Base-by-base conservation (phyloP, 2,888 invertebrate genomes). In the Calliphora vomitoria region DNA sequence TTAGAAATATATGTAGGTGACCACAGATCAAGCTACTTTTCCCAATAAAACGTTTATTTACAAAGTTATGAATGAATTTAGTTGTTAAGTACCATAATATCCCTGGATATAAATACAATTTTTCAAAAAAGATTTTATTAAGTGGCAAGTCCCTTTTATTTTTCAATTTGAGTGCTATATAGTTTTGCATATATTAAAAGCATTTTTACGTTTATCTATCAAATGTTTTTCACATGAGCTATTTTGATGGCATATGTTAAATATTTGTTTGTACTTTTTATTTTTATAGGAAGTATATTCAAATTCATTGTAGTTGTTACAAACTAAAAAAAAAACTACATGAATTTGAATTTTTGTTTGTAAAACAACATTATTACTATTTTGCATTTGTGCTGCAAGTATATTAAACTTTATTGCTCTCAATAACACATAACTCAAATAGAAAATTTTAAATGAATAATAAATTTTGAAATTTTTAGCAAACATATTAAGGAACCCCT, bases 121-220 rank as follows among this genome's bases (percentile, higher is more conserved):
- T 1, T 25, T 25, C 25, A 25, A 25, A 25, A 25, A 25, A 25
- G 25, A 50, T 15, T 15, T 15, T 50, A 5, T 15, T 50, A n/a
- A 13, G 66, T 31, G 11, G 13, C 66, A 68, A 41, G 10, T 41
- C 4, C 31, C 1, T 4, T 55, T 31, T 10, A 4, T n/a, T 18
- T 44, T 20, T 44, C 6, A 18, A 38, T 71, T 58, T 20, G 8
- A 38, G n/a, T 50, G 25, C 5, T 25, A 75, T 13, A 58, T 74
- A n/a, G 31, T 25, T 81, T 69, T 81, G 69, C 53, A 69, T 44
- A 62, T 5, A 64, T 71, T 85, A 76, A 85, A 76, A 81, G 81
- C 81, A 44, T 85, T 81, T 81, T 60, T 58, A 66, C 31, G 74
- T 81, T 81, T 47, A 68, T 55, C 69, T 38, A 76, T 64, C 50